These are phyloP conservation scores for Ornithoptera priamus DNA, from an alignment of 2,888 invertebrate species.

Conservation along the genomic window DNA sequence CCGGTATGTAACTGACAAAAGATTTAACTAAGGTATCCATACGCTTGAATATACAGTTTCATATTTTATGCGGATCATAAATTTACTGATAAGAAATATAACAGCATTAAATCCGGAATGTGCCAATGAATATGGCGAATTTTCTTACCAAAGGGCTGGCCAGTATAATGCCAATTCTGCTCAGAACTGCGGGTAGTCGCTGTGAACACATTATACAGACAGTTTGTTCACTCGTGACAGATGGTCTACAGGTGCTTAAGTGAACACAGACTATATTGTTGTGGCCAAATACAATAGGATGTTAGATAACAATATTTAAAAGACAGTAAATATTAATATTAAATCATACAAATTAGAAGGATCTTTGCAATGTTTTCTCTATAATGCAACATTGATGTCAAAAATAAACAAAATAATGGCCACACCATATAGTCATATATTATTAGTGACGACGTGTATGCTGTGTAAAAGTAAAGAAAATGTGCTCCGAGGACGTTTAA, in stretches of 20 bases:
- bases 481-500: slow-evolving; percentile 47
- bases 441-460: slow-evolving; percentile 39
- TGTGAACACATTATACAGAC: slow-evolving; percentile 87
- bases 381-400: slow-evolving; percentile 27
- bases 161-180: slow-evolving; percentile 97
- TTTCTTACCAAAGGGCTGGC: slow-evolving; percentile 96
- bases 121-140: slow-evolving; percentile 76
- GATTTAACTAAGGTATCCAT: slow-evolving; percentile 2
- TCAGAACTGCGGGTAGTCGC: slow-evolving; percentile 97
- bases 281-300: slow-evolving; percentile 54
- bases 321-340: background rate
- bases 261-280: slow-evolving; percentile 73
- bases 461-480: slow-evolving; percentile 17
- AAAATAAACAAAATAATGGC: slow-evolving; percentile 50
- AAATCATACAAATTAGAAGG: background rate
- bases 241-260: slow-evolving; percentile 70
- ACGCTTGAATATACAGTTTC: slow-evolving; percentile 11
- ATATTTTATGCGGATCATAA: background rate
- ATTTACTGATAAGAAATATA: slow-evolving; percentile 53
- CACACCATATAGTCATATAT: slow-evolving; percentile 72
- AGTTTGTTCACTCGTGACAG: slow-evolving; percentile 77
- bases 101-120: slow-evolving; percentile 64
- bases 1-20: background rate
- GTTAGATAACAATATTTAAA: slow-evolving; percentile 3
- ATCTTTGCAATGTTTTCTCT: slow-evolving; percentile 77